phyloP scores from a whole-genome alignment of 2,888 invertebrate genomes.

The Gonocerus acuteangulatus region DNA sequence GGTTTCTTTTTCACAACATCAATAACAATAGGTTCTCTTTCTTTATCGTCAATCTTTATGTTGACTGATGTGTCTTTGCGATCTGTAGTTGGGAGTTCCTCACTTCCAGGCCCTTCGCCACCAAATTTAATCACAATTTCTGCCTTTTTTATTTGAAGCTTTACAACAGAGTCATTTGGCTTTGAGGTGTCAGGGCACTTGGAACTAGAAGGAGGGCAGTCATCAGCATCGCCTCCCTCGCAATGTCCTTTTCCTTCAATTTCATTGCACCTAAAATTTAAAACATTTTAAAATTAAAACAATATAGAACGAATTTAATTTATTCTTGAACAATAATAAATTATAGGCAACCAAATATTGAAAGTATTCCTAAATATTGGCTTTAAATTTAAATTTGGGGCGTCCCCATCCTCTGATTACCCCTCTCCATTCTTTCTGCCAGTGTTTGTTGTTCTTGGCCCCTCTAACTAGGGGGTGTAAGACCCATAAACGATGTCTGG shows the following conservation, averaged over 20 bases:
- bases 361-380: too few species aligned
- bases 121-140: constrained; percentile 41
- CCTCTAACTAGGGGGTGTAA: too few species aligned
- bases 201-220: constrained; percentile 17
- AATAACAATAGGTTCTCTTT: constrained; percentile 38
- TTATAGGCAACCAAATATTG: too few species aligned
- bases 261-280: constrained; percentile 29
- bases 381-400: too few species aligned
- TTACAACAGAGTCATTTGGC: constrained; percentile 38
- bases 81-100: constrained; percentile 9
- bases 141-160: constrained; percentile 40
- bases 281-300: neutral
- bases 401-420: too few species aligned
- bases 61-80: constrained; percentile 38
- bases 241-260: constrained; percentile 22
- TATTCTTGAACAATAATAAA: neutral
- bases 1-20: constrained; percentile 35
- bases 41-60: constrained; percentile 39
- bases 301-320: neutral
- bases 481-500: too few species aligned
- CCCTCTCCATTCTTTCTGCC: too few species aligned
- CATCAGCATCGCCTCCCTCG: constrained; percentile 14
- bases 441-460: too few species aligned
- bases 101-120: constrained; percentile 29
- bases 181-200: constrained; percentile 11